These are phyloP conservation scores for Lathronympha strigana DNA, from an alignment of 2,888 invertebrate genomes.

Conservation along the genomic window DNA sequence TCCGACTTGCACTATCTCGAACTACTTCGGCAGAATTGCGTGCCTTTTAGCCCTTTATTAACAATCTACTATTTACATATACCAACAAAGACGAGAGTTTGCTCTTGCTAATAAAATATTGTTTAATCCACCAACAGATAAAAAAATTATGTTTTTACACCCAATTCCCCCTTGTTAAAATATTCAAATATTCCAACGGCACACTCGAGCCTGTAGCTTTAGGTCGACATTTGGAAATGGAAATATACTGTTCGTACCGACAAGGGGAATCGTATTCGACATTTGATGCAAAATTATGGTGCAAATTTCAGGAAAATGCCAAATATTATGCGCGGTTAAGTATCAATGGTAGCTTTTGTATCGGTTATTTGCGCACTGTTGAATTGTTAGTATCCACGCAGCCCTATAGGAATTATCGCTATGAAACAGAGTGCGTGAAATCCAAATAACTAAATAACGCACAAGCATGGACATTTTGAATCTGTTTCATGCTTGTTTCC, in stretches of 20 bases:
- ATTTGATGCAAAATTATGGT: constrained; percentile 73
- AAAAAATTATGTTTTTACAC: constrained; percentile 68
- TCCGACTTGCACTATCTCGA: neutral
- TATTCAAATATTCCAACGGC: constrained; percentile 79
- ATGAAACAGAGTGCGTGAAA: constrained; percentile 8
- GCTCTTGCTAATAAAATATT: constrained; percentile 43
- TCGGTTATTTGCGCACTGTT: constrained; percentile 46
- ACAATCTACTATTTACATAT: too few relatives aligned
- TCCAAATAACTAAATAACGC: neutral
- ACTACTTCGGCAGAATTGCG: too few relatives aligned
- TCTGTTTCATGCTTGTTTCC: neutral
- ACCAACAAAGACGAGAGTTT: constrained; percentile 1
- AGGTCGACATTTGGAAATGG: constrained; percentile 75
- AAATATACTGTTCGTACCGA: constrained; percentile 74
- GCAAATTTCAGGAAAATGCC: constrained; percentile 68
- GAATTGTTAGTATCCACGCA: neutral
- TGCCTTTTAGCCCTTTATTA: too few relatives aligned
- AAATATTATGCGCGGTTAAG: constrained; percentile 65
- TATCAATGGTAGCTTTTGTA: constrained; percentile 60
- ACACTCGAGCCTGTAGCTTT: constrained; percentile 71
- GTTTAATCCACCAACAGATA: constrained; percentile 51
- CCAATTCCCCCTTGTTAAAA: constrained; percentile 67
- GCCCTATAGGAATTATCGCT: neutral
- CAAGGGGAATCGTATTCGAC: constrained; percentile 72
- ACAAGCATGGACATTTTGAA: neutral